Base-by-base conservation (phyloP, 1,140 invertebrate genomes). In the Drosophila kohkoa region DNA sequence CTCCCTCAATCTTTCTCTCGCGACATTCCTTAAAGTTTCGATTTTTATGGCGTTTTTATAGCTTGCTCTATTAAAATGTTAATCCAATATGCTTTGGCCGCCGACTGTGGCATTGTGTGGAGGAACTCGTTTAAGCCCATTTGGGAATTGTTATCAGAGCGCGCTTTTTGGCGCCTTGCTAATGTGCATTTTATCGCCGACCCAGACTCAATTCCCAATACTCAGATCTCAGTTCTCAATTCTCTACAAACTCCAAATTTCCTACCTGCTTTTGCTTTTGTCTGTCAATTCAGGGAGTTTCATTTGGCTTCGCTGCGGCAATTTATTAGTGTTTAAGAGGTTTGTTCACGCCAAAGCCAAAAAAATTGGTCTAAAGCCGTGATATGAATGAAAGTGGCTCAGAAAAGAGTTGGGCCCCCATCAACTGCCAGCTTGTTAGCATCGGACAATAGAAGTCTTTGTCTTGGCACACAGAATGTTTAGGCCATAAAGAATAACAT, bases 81-180 rank as follows among this genome's bases (percentile, higher is more conserved):
- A 87, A 87, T 82, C 83, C 66, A 51, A 66, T 66, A 66, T 59
- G 54, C 59, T 10, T 11, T 28, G 59, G 38, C 15, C 45, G 48
- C 63, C 75, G 75, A 45, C 77, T 71, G 68, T 65, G 64, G 55
- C 79, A 76, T 82, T 86, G 79, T 82, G 43, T 35, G 35, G 35
- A 54, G 38, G 43, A 77, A 73, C 76, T 51, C 68, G 79, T 82
- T 80, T 72, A 48, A 49, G 30, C 51, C 68, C 77, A 88, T 88
- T 77, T 82, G 69, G 72, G 63, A 43, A 43, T 55, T 51, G 68
- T 80, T 88, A 87, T 87, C 82, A 77, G 46, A 54, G 69, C 80
- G 67, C 83, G 82, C 49, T 88, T 87, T 87, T 87, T 87, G 83
- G 85, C 83, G 83, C 83, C 83, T 89, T 83, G 63, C 80, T 88